Conservation (phyloP, 2,113 vertebrate genomes). For the Pluvianellus socialis region DNA sequence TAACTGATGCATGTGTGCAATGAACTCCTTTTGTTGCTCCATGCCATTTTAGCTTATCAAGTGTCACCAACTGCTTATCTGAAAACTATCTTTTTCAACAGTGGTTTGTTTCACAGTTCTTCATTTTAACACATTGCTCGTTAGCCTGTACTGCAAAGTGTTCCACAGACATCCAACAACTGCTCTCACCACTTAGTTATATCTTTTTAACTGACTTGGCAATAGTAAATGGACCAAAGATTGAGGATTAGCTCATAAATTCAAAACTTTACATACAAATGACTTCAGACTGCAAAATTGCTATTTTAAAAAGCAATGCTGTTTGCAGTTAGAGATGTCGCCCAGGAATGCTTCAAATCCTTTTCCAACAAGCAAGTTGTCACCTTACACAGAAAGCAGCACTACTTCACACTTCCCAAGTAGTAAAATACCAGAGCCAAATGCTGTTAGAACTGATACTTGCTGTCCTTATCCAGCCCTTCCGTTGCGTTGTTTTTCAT, state of each 20-base stretch:
- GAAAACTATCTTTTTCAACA: neutral
- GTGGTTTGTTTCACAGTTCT: neutral
- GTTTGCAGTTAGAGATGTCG: neutral
- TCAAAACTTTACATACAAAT: neutral
- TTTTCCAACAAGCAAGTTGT: neutral
- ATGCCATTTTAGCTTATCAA: neutral
- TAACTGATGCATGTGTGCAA: fast-evolving
- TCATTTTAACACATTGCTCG: neutral
- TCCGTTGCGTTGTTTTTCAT: neutral
- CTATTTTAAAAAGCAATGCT: neutral
- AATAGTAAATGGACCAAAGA: neutral
- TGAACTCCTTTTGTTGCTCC: neutral
- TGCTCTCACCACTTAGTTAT: neutral
- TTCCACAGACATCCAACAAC: neutral
- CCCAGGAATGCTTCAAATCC: neutral
- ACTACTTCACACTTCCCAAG: neutral
- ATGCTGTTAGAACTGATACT: neutral
- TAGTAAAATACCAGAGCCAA: neutral
- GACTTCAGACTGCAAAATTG: neutral
- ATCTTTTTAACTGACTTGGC: neutral
- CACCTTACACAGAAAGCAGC: neutral
- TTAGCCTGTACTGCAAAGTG: neutral
- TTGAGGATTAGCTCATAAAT: neutral
- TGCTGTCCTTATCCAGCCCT: neutral
- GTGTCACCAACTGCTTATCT: neutral